Percentiles rank a stretch among this genome's conserved stretches.
phyloP scores from a whole-genome alignment of 2,113 vertebrate species.

The Muntiacus muntjak region DNA sequence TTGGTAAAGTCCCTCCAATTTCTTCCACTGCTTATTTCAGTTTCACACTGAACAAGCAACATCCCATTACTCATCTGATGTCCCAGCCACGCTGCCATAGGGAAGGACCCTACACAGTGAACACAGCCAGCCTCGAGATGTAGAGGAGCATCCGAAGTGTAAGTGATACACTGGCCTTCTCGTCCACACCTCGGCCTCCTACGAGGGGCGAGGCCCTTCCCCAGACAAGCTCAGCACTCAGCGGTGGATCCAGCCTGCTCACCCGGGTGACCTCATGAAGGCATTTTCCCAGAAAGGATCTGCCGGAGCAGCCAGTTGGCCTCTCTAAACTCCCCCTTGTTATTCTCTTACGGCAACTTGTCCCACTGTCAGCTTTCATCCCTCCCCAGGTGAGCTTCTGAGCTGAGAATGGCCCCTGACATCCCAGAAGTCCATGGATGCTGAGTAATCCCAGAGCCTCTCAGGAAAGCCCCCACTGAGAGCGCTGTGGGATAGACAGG shows the following conservation, averaged over 20 bases:
- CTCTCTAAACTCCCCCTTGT: not conserved
- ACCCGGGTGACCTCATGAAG: not conserved
- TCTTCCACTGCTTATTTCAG: not conserved
- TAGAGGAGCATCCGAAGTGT: not conserved
- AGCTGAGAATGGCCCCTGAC: not conserved
- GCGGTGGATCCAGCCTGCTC: not conserved
- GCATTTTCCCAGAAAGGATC: not conserved
- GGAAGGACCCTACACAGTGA: not conserved
- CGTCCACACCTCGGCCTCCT: not conserved
- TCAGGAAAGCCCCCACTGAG: not conserved
- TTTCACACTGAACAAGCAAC: not conserved
- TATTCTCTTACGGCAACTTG: not conserved
- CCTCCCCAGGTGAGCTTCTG: not conserved
- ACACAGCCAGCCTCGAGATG: not conserved
- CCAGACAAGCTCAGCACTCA: not conserved
- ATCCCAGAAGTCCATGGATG: not conserved
- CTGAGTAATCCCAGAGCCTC: not conserved
- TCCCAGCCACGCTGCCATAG: not conserved
- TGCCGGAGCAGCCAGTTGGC: not conserved
- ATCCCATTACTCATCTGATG: not conserved
- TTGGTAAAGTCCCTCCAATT: not conserved
- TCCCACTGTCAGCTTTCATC: not conserved
- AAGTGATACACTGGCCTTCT: not conserved
- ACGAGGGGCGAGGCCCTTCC: not conserved
- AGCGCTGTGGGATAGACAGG: not conserved